Percentiles rank a stretch among this genome's conserved stretches.
Conservation (phyloP, 1,140 invertebrate genomes). For the Ptiloglossa arizonensis region DNA sequence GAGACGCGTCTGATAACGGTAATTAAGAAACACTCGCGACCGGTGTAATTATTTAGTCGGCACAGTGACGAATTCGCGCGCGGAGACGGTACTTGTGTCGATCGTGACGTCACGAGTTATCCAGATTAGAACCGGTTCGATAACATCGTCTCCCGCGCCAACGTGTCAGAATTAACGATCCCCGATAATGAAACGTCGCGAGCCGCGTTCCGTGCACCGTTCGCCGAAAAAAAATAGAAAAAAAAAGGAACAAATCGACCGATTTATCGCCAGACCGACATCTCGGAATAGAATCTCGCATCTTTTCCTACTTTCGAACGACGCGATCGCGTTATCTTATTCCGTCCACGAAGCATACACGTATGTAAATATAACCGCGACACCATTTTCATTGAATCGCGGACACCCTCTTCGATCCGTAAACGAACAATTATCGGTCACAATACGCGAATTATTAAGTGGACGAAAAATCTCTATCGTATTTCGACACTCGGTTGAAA, state of each 20-base stretch:
- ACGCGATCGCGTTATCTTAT: slow-evolving; percentile 18
- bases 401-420: neutral
- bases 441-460: too few species aligned
- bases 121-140: slow-evolving; percentile 51
- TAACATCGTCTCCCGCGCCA: slow-evolving; percentile 9
- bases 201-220: too few species aligned
- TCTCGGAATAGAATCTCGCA: too few species aligned
- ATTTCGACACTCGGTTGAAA: too few species aligned
- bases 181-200: neutral
- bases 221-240: neutral
- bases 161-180: slow-evolving; percentile 22
- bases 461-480: too few species aligned
- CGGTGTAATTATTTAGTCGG: slow-evolving; percentile 14
- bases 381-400: neutral
- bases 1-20: neutral
- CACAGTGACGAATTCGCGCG: slow-evolving; percentile 33
- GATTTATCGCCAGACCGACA: too few species aligned
- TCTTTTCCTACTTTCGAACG: neutral
- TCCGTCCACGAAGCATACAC: neutral
- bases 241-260: too few species aligned
- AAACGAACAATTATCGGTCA: neutral
- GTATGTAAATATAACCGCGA: too few species aligned
- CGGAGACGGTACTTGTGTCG: slow-evolving; percentile 12
- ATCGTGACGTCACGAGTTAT: slow-evolving; percentile 48
- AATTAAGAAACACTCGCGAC: neutral